phyloP scores from a whole-genome alignment of 2,797 vertebrate genomes.

The Pseudochirops cupreus region DNA sequence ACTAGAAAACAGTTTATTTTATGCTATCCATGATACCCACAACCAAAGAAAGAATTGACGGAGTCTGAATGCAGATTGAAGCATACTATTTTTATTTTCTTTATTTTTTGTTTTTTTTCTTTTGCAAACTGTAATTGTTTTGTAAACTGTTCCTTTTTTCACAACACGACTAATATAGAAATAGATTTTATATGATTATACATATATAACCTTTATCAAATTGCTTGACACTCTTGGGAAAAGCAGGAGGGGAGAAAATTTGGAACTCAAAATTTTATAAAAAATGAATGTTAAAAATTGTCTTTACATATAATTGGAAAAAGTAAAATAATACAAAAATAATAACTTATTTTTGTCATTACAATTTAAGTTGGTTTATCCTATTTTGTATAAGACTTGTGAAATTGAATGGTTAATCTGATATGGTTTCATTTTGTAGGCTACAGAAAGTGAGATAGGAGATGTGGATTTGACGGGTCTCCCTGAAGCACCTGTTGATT shows the following conservation, averaged over 20 bases:
- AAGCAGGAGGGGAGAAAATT: neutral
- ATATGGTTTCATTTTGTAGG: slow-evolving; percentile 85
- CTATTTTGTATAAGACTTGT: slow-evolving; percentile 27
- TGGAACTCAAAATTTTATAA: neutral
- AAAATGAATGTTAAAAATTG: neutral
- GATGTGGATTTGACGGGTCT: slow-evolving; percentile 98
- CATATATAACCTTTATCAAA: neutral
- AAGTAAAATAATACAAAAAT: neutral
- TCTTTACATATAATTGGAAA: neutral
- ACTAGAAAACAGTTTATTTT: neutral
- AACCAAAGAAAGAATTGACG: neutral
- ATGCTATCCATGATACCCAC: neutral
- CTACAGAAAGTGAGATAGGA: slow-evolving; percentile 97
- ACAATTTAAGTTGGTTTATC: slow-evolving; percentile 35
- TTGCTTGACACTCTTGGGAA: neutral
- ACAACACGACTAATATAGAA: neutral
- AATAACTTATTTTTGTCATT: neutral
- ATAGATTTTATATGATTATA: neutral
- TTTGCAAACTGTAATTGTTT: neutral
- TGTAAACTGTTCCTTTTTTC: neutral
- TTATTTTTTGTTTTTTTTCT: neutral
- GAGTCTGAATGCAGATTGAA: neutral
- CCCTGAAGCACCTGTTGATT: slow-evolving; percentile 97
- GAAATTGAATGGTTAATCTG: slow-evolving; percentile 43
- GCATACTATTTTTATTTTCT: neutral